phyloP scores from a whole-genome alignment of 92 coral and sea anemone genomes.

The Bergia puertoricense region DNA sequence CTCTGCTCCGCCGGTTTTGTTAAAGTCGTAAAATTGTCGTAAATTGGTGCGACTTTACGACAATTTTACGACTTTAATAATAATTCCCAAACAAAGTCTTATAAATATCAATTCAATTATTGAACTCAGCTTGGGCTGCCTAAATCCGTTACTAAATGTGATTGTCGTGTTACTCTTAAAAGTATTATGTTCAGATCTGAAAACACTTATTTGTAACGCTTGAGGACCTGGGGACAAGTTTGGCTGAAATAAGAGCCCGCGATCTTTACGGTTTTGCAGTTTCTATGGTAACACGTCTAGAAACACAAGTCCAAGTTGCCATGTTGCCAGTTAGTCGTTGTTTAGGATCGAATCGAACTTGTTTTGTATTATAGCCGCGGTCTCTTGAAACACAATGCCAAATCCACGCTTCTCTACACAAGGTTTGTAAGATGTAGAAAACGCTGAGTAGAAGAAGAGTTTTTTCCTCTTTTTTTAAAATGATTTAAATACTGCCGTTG shows the following conservation, averaged over 20 bases:
- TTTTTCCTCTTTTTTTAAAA: background rate
- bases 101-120: no score
- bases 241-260: constrained; percentile 7
- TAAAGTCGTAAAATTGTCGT: no score
- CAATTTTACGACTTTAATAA: no score
- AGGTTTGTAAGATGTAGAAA: constrained; percentile 55
- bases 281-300: constrained; percentile 13
- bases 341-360: background rate
- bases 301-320: background rate
- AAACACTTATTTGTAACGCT: no score
- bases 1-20: no score
- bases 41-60: no score
- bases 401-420: constrained; percentile 89
- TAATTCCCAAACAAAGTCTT: no score
- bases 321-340: background rate
- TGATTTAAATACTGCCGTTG: background rate
- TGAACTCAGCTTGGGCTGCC: no score
- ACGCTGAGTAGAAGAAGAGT: background rate
- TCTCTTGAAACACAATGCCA: constrained; percentile 57
- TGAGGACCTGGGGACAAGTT: background rate
- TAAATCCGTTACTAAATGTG: no score
- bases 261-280: background rate
- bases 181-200: no score
- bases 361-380: background rate
- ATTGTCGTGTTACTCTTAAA: no score